These are phyloP conservation scores for Tachina lurida DNA, from an alignment of 2,888 invertebrate species.

Conservation along the genomic window DNA sequence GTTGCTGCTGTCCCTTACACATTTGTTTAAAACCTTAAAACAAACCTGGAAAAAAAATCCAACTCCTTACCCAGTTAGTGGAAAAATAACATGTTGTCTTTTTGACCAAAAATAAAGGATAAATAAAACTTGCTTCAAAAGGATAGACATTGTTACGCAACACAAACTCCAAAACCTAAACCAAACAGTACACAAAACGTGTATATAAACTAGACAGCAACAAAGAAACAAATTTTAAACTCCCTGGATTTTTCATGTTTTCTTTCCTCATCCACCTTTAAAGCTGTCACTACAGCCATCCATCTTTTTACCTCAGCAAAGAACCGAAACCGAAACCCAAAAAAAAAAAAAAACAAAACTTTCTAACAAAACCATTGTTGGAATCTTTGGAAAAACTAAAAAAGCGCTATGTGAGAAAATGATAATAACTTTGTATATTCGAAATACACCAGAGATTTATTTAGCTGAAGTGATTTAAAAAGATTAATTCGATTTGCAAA, in stretches of 20 bases:
- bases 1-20: not conserved
- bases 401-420: not conserved
- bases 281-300: constrained; percentile 42
- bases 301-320: not conserved
- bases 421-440: constrained; percentile 3
- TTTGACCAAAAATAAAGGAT: constrained; percentile 15
- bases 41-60: not conserved
- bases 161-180: constrained; percentile 9
- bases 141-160: constrained; percentile 32
- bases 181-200: not conserved
- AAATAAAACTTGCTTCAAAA: not conserved
- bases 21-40: constrained; percentile 1
- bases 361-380: constrained; percentile 33
- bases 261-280: constrained; percentile 4
- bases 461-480: constrained; percentile 51
- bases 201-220: not conserved
- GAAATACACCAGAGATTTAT: not conserved
- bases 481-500: constrained; percentile 47
- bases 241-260: not conserved
- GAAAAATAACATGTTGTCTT: constrained; percentile 41
- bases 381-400: constrained; percentile 19
- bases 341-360: constrained; percentile 7
- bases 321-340: not conserved
- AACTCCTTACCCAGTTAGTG: not conserved
- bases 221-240: constrained; percentile 30